phyloP scores from a whole-genome alignment of 2,113 vertebrate species.

The Takifugu flavidus region DNA sequence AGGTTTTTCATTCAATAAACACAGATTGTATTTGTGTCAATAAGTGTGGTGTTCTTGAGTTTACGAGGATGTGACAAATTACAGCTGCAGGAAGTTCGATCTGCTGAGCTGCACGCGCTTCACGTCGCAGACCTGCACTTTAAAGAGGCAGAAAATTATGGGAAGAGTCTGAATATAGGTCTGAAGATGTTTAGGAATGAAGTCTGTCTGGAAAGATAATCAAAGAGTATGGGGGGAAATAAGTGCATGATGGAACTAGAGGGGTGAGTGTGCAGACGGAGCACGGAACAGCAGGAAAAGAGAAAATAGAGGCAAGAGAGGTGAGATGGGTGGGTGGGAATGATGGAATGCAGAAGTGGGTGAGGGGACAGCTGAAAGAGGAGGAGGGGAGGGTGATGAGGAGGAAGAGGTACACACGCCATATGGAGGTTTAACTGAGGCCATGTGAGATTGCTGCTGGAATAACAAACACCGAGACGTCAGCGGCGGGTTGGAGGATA shows the following conservation, averaged over 20 bases:
- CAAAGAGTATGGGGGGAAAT: conserved; percentile 25
- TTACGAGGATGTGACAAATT: conserved; percentile 16
- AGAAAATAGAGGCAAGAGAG: conserved; percentile 38
- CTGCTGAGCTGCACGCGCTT: background rate
- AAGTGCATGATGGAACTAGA: background rate
- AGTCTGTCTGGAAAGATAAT: conserved; percentile 68
- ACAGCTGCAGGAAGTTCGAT: conserved; percentile 11
- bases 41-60: background rate
- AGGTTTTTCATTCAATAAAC: background rate
- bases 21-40: background rate
- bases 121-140: conserved; percentile 2
- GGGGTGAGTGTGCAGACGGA: conserved; percentile 2
- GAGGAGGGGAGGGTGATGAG: conserved; percentile 31
- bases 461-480: conserved; percentile 57
- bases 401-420: conserved; percentile 22
- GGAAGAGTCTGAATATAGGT: conserved; percentile 38
- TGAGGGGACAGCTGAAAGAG: conserved; percentile 41
- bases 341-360: conserved; percentile 46
- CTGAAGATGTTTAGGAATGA: conserved; percentile 55
- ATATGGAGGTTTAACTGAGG: conserved; percentile 40
- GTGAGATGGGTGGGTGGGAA: conserved; percentile 52
- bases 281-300: conserved; percentile 20
- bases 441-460: conserved; percentile 42
- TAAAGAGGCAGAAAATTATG: conserved; percentile 15
- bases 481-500: conserved; percentile 32